These are phyloP conservation scores for Gorsachius magnificus DNA, from an alignment of 2,797 vertebrate species.

Conservation along the genomic window DNA sequence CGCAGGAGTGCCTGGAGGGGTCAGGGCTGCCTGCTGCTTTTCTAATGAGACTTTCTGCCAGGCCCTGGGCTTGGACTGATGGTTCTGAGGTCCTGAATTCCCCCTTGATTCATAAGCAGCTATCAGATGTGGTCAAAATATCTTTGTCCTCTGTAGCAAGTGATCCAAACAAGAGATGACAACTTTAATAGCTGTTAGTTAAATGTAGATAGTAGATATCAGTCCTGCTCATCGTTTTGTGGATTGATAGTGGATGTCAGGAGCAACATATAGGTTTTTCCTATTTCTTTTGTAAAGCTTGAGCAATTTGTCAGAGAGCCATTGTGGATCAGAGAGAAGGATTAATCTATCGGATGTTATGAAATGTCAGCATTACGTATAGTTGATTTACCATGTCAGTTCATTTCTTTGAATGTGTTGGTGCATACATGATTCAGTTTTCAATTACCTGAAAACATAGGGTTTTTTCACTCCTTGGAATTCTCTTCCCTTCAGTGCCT, in stretches of 20 bases:
- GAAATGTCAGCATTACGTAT: slow-evolving; percentile 13
- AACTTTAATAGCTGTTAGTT: slow-evolving; percentile 34
- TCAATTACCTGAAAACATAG: not conserved
- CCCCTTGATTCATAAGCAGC: not conserved
- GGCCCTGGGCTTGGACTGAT: not conserved
- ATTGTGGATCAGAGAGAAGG: slow-evolving; percentile 9
- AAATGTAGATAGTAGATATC: not conserved
- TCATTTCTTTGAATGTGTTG: slow-evolving; percentile 17
- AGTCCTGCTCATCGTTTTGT: not conserved
- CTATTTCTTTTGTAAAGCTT: slow-evolving; percentile 22
- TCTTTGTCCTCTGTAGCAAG: not conserved
- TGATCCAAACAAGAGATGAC: slow-evolving; percentile 16
- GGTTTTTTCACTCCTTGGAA: not conserved
- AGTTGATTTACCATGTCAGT: not conserved
- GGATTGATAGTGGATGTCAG: slow-evolving; percentile 15
- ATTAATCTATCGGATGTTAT: slow-evolving; percentile 13
- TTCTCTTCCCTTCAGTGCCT: not conserved
- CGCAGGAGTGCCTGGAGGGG: not conserved
- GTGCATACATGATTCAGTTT: not conserved
- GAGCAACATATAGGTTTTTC: not conserved
- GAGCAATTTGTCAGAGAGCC: slow-evolving; percentile 17
- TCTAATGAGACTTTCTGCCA: not conserved
- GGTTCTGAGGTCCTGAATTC: not conserved
- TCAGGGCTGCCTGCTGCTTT: not conserved
- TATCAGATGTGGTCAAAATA: not conserved